phyloP scores from a whole-genome alignment of 1,140 invertebrate species.

The Zelostemma sp. region DNA sequence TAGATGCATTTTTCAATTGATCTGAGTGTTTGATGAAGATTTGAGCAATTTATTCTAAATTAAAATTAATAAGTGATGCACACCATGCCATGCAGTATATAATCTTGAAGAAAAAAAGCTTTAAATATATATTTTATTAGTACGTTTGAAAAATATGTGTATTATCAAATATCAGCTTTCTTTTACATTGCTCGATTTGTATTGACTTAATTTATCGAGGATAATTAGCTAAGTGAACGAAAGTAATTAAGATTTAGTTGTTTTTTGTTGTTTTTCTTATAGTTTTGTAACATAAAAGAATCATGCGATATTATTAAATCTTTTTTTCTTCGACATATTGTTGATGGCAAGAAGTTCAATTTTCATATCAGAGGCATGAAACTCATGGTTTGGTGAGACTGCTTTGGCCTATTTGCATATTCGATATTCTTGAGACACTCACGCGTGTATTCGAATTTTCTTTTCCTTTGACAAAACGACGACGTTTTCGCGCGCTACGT shows the following conservation, averaged over 20 bases:
- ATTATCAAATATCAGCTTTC: not conserved
- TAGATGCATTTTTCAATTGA: conserved; percentile 6
- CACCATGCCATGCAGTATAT: conserved; percentile 32
- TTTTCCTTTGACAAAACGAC: conserved; percentile 25
- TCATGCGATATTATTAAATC: conserved; percentile 1
- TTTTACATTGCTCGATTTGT: not conserved
- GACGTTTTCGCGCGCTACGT: conserved; percentile 30
- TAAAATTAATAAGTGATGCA: conserved; percentile 25
- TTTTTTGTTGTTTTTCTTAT: not conserved
- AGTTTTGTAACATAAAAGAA: not conserved
- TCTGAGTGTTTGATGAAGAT: not conserved
- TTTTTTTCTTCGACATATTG: not conserved
- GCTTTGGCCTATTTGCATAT: conserved; percentile 29
- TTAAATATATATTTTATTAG: not conserved
- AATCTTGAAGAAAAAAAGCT: not conserved
- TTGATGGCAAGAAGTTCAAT: not conserved
- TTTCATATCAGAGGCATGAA: not conserved
- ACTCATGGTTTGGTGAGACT: conserved; percentile 56
- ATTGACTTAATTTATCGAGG: not conserved
- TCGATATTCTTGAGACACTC: conserved; percentile 5
- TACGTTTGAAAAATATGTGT: conserved; percentile 2
- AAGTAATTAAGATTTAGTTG: not conserved
- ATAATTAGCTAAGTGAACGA: too few species aligned
- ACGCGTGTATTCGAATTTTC: not conserved
- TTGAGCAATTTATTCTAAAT: not conserved